These are phyloP conservation scores for Agriotes lineatus DNA, from an alignment of 2,888 invertebrate genomes.

Conservation along the genomic window DNA sequence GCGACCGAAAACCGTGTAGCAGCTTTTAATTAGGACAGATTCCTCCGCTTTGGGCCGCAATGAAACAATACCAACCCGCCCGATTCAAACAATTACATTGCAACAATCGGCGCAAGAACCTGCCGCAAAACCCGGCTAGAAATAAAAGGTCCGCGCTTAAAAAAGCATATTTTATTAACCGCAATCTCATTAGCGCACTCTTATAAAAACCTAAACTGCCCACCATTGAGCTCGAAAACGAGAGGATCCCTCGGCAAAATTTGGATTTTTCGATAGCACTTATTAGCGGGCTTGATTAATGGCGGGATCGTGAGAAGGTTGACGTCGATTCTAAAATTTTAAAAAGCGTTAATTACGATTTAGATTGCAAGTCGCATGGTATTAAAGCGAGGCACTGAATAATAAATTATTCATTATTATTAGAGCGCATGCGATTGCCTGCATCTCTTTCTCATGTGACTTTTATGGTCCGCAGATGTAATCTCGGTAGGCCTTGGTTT, in stretches of 20 bases:
- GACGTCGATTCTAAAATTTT: too few relatives aligned
- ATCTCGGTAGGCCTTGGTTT: slow-evolving; percentile 55
- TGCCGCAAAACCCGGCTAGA: slow-evolving; percentile 11
- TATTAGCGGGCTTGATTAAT: not conserved
- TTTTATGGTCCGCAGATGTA: slow-evolving; percentile 41
- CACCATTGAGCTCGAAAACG: slow-evolving; percentile 13
- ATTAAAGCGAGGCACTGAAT: too few relatives aligned
- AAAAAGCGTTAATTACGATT: too few relatives aligned
- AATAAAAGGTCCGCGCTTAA: slow-evolving; percentile 27
- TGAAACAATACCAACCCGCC: slow-evolving; percentile 19
- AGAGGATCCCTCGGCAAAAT: not conserved
- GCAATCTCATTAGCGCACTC: slow-evolving; percentile 36
- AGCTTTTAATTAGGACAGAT: slow-evolving; percentile 30
- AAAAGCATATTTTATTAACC: slow-evolving; percentile 35
- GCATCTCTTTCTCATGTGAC: not conserved
- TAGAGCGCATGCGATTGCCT: not conserved
- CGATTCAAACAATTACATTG: slow-evolving; percentile 26
- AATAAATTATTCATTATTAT: too few relatives aligned
- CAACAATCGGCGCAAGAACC: slow-evolving; percentile 24
- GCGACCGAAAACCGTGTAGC: not conserved
- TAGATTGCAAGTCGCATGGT: too few relatives aligned
- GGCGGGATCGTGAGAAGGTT: not conserved
- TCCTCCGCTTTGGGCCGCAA: slow-evolving; percentile 19
- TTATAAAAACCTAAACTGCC: slow-evolving; percentile 16
- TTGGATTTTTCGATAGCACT: not conserved